These are phyloP conservation scores for Bombyx huttoni DNA, from an alignment of 2,888 invertebrate species.

Conservation along the genomic window DNA sequence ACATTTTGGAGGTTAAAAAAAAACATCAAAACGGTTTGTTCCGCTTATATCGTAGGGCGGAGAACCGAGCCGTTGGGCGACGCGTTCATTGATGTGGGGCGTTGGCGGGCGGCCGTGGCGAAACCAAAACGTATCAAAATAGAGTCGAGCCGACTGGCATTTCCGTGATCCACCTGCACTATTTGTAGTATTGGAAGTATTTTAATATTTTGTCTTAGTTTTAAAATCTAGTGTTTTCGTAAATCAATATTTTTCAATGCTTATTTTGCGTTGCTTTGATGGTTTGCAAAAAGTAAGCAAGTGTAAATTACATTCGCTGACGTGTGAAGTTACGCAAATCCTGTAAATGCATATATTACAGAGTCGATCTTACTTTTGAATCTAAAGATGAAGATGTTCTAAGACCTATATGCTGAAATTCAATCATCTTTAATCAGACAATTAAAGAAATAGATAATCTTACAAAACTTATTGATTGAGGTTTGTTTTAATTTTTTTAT, in stretches of 20 bases:
- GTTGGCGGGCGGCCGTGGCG: slow-evolving; percentile 38
- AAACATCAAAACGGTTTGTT: slow-evolving; percentile 22
- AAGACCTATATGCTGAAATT: no score
- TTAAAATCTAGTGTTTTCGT: no score
- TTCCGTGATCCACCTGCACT: slow-evolving; percentile 28
- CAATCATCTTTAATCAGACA: no score
- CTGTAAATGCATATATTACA: no score
- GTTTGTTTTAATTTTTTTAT: not conserved
- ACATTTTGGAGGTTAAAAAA: not conserved
- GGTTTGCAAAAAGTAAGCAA: no score
- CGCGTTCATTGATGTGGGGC: slow-evolving; percentile 57
- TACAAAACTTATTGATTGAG: not conserved
- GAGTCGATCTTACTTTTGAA: no score
- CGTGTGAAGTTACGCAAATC: no score
- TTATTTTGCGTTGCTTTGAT: no score
- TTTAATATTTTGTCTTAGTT: not conserved
- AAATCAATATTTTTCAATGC: no score
- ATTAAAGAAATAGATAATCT: not conserved
- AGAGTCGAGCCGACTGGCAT: slow-evolving; percentile 28
- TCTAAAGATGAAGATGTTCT: no score
- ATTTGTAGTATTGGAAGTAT: not conserved
- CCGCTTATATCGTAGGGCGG: slow-evolving; percentile 30
- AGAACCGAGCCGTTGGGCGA: slow-evolving; percentile 38
- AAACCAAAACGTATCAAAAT: slow-evolving; percentile 45
- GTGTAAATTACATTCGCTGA: no score